phyloP scores from a whole-genome alignment of 2,888 invertebrate species.

The Prosopocoilus inquinatus region DNA sequence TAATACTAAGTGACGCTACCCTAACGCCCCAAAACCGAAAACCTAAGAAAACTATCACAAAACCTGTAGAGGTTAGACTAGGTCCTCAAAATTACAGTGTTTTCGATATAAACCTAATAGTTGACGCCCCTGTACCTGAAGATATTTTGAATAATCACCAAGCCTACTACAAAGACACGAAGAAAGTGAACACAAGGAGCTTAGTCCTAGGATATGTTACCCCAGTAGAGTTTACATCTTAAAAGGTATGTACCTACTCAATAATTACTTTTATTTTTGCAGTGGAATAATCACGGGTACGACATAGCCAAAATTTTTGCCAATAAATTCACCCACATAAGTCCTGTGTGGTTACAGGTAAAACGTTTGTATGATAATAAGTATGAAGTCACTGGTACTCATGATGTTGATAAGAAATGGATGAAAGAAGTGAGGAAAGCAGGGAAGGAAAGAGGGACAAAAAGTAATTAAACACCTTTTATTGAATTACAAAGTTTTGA shows the following conservation, averaged over 20 bases:
- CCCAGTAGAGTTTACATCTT: conserved; percentile 62
- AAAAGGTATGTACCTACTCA: neutral
- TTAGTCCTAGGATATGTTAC: conserved; percentile 89
- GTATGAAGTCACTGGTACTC: conserved; percentile 69
- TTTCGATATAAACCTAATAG: conserved; percentile 68
- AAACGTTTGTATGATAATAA: conserved; percentile 60
- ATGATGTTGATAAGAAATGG: conserved; percentile 87
- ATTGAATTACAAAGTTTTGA: no score
- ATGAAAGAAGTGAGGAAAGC: conserved; percentile 66
- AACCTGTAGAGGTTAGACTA: conserved; percentile 23
- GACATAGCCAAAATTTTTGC: conserved; percentile 88
- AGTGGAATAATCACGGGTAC: conserved; percentile 97
- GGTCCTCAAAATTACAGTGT: conserved; percentile 53
- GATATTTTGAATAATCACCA: conserved; percentile 77
- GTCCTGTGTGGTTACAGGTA: conserved; percentile 94
- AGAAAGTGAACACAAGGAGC: conserved; percentile 65
- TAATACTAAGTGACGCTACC: conserved; percentile 33
- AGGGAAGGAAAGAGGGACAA: conserved; percentile 56
- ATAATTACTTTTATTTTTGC: conserved; percentile 35
- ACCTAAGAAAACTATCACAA: conserved; percentile 31
- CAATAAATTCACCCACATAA: conserved; percentile 84
- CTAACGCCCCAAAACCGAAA: conserved; percentile 41
- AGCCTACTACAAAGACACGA: conserved; percentile 70
- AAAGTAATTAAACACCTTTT: conserved; percentile 59
- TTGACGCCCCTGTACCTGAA: conserved; percentile 63